These are phyloP conservation scores for Sylvilagus floridanus DNA, from an alignment of 2,797 vertebrate species.

Conservation along the genomic window DNA sequence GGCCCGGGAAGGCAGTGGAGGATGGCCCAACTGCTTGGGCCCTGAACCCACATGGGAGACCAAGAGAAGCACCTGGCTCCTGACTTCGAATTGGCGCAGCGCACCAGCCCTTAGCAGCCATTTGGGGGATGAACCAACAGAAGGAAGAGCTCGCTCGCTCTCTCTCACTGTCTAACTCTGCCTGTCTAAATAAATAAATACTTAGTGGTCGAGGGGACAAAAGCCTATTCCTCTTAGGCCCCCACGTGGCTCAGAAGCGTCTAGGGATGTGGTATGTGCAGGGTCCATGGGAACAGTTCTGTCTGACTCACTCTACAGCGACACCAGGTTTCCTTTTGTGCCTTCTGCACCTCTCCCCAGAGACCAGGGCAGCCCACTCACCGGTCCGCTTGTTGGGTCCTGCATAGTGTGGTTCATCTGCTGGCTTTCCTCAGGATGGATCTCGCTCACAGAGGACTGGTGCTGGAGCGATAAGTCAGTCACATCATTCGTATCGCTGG, in stretches of 20 bases:
- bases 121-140: no score
- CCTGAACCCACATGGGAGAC: background rate
- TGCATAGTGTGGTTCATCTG: no score
- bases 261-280: background rate
- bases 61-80: no score
- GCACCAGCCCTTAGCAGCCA: no score
- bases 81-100: no score
- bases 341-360: background rate
- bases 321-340: background rate
- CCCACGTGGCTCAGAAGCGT: background rate
- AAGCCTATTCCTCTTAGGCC: no score
- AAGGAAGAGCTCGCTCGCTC: no score
- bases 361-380: background rate
- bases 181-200: no score
- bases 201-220: no score
- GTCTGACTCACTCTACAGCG: accelerated
- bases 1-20: no score
- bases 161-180: no score
- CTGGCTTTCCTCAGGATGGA: background rate
- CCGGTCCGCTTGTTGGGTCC: no score
- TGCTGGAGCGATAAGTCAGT: accelerated
- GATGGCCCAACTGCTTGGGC: background rate
- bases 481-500: accelerated
- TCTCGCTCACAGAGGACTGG: accelerated
- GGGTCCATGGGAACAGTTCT: background rate